Evolutionary conservation across 2,888 invertebrate genomes (phyloP).

Genomic region (Caenorhabditis auriculariae): DNA sequence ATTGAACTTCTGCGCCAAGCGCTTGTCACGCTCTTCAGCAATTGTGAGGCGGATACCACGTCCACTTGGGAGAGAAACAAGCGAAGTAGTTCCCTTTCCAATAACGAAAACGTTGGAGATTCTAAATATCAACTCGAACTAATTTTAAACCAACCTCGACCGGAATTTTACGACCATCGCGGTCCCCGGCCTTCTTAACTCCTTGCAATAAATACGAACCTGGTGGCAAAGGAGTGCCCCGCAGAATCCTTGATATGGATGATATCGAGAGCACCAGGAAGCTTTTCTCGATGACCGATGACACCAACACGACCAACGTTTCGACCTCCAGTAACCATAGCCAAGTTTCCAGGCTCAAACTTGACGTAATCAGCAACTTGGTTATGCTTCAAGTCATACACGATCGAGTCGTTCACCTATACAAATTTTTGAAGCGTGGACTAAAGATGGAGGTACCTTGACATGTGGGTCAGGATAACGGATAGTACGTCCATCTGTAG

Average conservation of each 20-base stretch:
- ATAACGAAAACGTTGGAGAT: constrained; percentile 50
- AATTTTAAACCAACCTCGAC: constrained; percentile 51
- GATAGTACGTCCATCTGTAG: constrained; percentile 96
- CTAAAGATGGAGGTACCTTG: constrained; percentile 69
- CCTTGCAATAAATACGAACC: constrained; percentile 69
- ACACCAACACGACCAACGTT: constrained; percentile 99
- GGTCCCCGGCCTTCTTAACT: constrained; percentile 58
- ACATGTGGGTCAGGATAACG: constrained; percentile 96
- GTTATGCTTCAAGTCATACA: constrained; percentile 86
- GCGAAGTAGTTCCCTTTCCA: constrained; percentile 75
- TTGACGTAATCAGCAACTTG: constrained; percentile 97
- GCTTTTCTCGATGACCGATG: constrained; percentile 93
- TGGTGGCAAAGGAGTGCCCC: constrained; percentile 95
- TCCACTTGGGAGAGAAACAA: constrained; percentile 89
- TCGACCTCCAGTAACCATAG: constrained; percentile 99
- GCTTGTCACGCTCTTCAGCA: constrained; percentile 97
- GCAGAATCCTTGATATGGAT: constrained; percentile 95
- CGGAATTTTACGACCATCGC: constrained; percentile 54
- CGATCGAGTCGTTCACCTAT: constrained; percentile 86
- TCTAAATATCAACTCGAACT: constrained; percentile 34
- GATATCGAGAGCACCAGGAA: constrained; percentile 98
- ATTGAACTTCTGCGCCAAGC: constrained; percentile 76
- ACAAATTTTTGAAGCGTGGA: neutral
- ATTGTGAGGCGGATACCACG: constrained; percentile 86
- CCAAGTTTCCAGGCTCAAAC: constrained; percentile 92